Percentiles rank a stretch among this genome's conserved stretches.
phyloP scores from a whole-genome alignment of 2,888 invertebrate genomes.

The Octodonta nipae region DNA sequence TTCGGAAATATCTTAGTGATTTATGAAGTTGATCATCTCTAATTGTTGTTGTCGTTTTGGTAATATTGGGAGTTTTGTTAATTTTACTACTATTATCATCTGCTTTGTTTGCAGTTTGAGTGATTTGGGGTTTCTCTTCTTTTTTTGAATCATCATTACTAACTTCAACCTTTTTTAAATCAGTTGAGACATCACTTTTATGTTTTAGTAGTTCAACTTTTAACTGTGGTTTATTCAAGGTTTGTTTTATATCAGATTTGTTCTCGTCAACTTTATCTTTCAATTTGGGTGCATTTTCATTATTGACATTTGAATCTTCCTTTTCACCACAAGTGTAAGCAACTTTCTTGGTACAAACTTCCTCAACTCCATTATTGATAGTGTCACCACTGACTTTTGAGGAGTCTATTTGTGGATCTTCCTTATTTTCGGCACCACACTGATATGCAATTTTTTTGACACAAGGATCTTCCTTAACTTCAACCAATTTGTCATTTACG shows the following conservation, averaged over 20 bases:
- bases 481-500: conserved; percentile 5
- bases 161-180: conserved; percentile 4
- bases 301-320: no score
- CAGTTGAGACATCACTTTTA: no score
- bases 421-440: conserved; percentile 11
- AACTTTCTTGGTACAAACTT: conserved; percentile 16
- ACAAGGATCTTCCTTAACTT: conserved; percentile 15
- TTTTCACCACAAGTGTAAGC: conserved; percentile 17
- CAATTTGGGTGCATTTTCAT: no score
- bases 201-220: no score
- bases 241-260: no score
- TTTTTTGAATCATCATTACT: not conserved
- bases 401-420: no score
- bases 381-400: no score
- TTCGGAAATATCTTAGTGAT: no score
- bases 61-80: not conserved
- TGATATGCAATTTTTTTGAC: conserved; percentile 17
- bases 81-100: not conserved
- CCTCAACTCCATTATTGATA: no score
- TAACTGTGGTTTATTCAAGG: no score
- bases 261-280: no score
- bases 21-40: no score
- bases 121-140: not conserved
- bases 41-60: not conserved
- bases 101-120: not conserved